Evolutionary conservation across 2,888 invertebrate species (phyloP).

Genomic region (Netelia inedita): DNA sequence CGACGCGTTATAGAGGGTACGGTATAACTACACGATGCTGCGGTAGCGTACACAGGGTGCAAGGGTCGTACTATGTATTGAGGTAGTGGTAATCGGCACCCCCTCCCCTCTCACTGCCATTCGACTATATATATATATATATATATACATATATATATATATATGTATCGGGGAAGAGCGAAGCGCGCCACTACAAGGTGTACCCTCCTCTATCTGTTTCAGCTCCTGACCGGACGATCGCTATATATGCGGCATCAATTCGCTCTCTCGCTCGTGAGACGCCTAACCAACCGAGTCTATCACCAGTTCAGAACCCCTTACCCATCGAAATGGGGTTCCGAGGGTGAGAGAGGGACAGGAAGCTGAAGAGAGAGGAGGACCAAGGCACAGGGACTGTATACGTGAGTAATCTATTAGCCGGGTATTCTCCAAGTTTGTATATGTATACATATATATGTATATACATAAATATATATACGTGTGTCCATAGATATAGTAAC

Average conservation of each 20-base stretch:
- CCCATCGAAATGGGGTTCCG: slow-evolving; percentile 36
- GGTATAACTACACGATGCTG: slow-evolving; percentile 20
- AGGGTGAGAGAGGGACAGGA: slow-evolving; percentile 32
- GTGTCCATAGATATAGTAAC: neutral
- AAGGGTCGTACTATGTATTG: slow-evolving; percentile 7
- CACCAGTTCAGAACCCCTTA: slow-evolving; percentile 39
- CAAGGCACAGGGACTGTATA: slow-evolving; percentile 42
- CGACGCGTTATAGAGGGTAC: neutral
- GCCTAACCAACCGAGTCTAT: slow-evolving; percentile 61
- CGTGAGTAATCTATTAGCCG: slow-evolving; percentile 61
- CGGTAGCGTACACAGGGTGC: slow-evolving; percentile 16
- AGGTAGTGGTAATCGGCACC: slow-evolving; percentile 49
- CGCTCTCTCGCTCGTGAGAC: slow-evolving; percentile 57
- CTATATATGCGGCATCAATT: slow-evolving; percentile 36
- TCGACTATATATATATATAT: too few species aligned
- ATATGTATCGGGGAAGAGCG: slow-evolving; percentile 1
- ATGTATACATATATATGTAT: slow-evolving; percentile 6
- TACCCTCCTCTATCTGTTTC: slow-evolving; percentile 47
- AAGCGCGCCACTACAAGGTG: slow-evolving; percentile 41
- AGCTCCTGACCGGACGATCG: slow-evolving; percentile 28
- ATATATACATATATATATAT: too few species aligned
- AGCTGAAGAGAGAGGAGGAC: slow-evolving; percentile 4
- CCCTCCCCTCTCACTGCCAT: slow-evolving; percentile 24
- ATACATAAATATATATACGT: slow-evolving; percentile 13
- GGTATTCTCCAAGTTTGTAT: slow-evolving; percentile 49